A percentile compares a stretch with the other conserved stretches of the same genome.
These are phyloP conservation scores for Hydractinia echinata DNA, from an alignment of 30 jellyfish, hydroid and myxozoan species.

Conservation along the genomic window DNA sequence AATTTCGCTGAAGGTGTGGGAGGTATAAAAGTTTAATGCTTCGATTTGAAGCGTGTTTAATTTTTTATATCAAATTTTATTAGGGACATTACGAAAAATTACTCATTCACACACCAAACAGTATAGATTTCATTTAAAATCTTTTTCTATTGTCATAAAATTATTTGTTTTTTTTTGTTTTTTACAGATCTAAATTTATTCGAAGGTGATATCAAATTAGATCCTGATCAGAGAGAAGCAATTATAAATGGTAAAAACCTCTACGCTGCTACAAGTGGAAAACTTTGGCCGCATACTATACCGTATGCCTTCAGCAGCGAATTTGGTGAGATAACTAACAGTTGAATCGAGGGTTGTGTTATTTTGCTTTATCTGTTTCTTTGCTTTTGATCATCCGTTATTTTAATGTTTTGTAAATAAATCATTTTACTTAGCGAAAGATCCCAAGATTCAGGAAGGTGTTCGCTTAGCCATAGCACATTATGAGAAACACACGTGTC, in stretches of 20 bases:
- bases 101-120: too few species aligned
- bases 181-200: background rate
- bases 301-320: background rate
- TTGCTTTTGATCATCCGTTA: too few species aligned
- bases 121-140: too few species aligned
- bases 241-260: background rate
- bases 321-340: background rate
- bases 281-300: background rate
- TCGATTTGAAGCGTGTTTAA: too few species aligned
- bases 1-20: too few species aligned
- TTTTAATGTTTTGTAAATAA: too few species aligned
- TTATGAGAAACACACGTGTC: constrained; percentile 3
- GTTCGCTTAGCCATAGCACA: constrained; percentile 5
- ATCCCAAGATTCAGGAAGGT: background rate
- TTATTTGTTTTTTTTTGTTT: background rate
- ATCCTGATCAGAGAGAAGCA: constrained; percentile 1
- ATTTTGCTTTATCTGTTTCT: too few species aligned
- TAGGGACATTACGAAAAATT: too few species aligned
- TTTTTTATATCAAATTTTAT: too few species aligned
- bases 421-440: background rate
- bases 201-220: constrained; percentile 15
- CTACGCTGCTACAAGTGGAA: constrained; percentile 8
- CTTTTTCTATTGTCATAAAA: too few species aligned
- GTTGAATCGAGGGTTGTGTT: too few species aligned
- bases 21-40: too few species aligned